These are phyloP conservation scores for Pachyuromys duprasi DNA, from an alignment of 2,797 vertebrate genomes.

Conservation along the genomic window DNA sequence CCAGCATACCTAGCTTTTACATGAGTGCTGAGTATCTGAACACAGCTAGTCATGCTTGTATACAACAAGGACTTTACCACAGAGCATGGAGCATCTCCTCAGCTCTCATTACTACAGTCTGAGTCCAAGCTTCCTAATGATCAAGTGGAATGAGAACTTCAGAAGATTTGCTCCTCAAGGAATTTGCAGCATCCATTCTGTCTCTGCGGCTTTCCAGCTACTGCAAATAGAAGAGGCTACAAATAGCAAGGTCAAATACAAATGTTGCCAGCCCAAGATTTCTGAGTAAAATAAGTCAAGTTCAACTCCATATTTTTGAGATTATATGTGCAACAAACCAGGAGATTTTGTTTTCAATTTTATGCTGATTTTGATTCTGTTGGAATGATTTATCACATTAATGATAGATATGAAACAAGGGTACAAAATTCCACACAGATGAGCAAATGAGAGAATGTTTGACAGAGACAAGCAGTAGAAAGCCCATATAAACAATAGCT, in stretches of 20 bases:
- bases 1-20: background rate
- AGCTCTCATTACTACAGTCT: background rate
- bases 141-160: background rate
- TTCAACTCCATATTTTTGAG: background rate
- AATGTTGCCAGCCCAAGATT: background rate
- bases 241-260: background rate
- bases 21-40: background rate
- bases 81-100: background rate
- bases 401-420: background rate
- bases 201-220: background rate
- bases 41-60: background rate
- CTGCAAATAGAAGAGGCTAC: background rate
- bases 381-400: background rate
- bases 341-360: background rate
- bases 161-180: background rate
- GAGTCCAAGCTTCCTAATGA: background rate
- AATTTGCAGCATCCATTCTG: background rate
- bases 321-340: background rate
- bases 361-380: background rate
- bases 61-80: background rate
- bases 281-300: background rate
- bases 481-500: background rate
- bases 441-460: background rate
- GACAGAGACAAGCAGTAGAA: background rate
- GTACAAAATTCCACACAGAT: background rate